phyloP scores from a whole-genome alignment of 2,113 vertebrate species.

The Rhea pennata region DNA sequence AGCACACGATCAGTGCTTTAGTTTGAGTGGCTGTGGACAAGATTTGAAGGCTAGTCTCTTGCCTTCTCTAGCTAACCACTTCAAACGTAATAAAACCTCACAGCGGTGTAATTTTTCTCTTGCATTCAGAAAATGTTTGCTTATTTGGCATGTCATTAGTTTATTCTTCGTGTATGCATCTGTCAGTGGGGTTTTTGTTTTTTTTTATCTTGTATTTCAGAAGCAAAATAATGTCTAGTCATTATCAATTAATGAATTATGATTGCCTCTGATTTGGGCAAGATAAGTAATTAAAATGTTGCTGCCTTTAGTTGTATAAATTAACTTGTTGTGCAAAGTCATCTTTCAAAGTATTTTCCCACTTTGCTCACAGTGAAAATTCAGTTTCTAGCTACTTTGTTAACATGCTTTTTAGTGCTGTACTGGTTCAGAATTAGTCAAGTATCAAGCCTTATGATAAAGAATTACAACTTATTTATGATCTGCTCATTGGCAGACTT shows the following conservation, averaged over 20 bases:
- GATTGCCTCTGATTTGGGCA: neutral
- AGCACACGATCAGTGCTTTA: fast-evolving
- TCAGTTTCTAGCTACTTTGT: neutral
- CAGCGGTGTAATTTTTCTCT: fast-evolving
- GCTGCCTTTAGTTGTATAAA: neutral
- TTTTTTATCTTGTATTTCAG: neutral
- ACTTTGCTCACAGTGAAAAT: neutral
- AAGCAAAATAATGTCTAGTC: neutral
- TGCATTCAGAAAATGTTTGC: neutral
- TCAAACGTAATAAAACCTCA: neutral
- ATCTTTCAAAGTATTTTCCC: neutral
- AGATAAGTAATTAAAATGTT: neutral
- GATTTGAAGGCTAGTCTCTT: neutral
- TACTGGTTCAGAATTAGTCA: neutral
- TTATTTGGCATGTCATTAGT: neutral
- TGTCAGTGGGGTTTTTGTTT: neutral
- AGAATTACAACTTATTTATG: neutral
- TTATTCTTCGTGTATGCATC: neutral
- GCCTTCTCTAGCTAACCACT: neutral
- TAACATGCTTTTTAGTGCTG: neutral
- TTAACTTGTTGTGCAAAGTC: neutral
- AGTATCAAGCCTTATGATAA: neutral
- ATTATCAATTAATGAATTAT: neutral
- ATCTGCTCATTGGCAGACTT: neutral
- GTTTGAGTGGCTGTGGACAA: fast-evolving